phyloP scores from a whole-genome alignment of 2,888 invertebrate genomes.

The Acleris literana region DNA sequence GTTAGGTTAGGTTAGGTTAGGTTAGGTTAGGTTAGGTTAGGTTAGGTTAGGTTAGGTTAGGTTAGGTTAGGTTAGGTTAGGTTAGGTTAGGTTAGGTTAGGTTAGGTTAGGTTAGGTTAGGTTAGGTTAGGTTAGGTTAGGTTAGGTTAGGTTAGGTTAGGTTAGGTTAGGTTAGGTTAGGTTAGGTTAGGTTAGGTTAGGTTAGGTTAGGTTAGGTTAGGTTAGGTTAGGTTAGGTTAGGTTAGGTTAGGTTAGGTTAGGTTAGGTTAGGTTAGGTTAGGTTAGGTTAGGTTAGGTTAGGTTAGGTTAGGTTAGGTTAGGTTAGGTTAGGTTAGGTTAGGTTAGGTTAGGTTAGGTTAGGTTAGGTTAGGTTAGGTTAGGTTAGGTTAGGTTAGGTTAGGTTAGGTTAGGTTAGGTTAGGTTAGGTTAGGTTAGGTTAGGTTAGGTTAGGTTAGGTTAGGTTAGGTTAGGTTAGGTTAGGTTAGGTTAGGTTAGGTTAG shows the following conservation, averaged over 20 bases:
- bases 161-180: slow-evolving; percentile 27
- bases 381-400: slow-evolving; percentile 32
- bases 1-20: slow-evolving; percentile 15
- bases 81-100: slow-evolving; percentile 15
- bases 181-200: slow-evolving; percentile 38
- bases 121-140: slow-evolving; percentile 16
- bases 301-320: slow-evolving; percentile 30
- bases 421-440: slow-evolving; percentile 34
- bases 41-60: slow-evolving; percentile 15
- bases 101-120: slow-evolving; percentile 15
- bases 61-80: slow-evolving; percentile 15
- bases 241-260: slow-evolving; percentile 38
- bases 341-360: slow-evolving; percentile 21
- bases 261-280: slow-evolving; percentile 38
- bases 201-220: slow-evolving; percentile 39
- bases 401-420: slow-evolving; percentile 34
- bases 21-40: slow-evolving; percentile 15
- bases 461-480: slow-evolving; percentile 36
- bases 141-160: slow-evolving; percentile 28
- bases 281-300: slow-evolving; percentile 36
- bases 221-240: slow-evolving; percentile 27
- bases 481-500: slow-evolving; percentile 38
- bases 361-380: slow-evolving; percentile 4
- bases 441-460: slow-evolving; percentile 34
- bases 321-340: slow-evolving; percentile 23